Conservation (phyloP, 1,140 invertebrate species). For the Zaprionus lachaisei region DNA sequence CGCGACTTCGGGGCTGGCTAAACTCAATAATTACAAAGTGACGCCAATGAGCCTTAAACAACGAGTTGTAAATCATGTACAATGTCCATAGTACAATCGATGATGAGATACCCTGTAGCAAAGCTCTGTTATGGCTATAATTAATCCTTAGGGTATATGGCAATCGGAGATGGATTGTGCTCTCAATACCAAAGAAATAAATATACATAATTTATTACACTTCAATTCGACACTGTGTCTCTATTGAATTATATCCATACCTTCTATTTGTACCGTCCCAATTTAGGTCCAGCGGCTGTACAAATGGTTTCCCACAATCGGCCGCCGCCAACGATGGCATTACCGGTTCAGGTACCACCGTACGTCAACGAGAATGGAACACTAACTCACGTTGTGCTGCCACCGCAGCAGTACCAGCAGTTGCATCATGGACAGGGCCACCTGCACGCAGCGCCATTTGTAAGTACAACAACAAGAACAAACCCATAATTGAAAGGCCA, state of each 20-base stretch:
- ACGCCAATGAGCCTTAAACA: slow-evolving; percentile 1
- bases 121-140: not conserved
- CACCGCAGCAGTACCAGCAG: slow-evolving; percentile 89
- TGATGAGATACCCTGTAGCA: not conserved
- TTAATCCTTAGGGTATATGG: not conserved
- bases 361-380: slow-evolving; percentile 95
- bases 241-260: slow-evolving; percentile 7
- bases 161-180: not conserved
- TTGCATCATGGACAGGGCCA: slow-evolving; percentile 85
- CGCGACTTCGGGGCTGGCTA: slow-evolving; percentile 16
- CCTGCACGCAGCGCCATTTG: slow-evolving; percentile 80
- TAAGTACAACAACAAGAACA: slow-evolving; percentile 48
- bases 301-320: slow-evolving; percentile 93
- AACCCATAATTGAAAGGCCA: slow-evolving; percentile 1
- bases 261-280: slow-evolving; percentile 49
- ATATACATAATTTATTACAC: slow-evolving; percentile 1
- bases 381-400: slow-evolving; percentile 93
- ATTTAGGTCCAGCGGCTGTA: slow-evolving; percentile 89
- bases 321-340: slow-evolving; percentile 93
- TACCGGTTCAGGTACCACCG: slow-evolving; percentile 95
- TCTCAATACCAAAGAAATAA: not conserved
- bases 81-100: not conserved
- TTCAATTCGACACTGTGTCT: slow-evolving; percentile 27
- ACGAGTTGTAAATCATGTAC: slow-evolving; percentile 3
- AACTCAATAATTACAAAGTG: slow-evolving; percentile 9